Conservation (phyloP, 2,113 vertebrate species). For the Spermophilus dauricus region DNA sequence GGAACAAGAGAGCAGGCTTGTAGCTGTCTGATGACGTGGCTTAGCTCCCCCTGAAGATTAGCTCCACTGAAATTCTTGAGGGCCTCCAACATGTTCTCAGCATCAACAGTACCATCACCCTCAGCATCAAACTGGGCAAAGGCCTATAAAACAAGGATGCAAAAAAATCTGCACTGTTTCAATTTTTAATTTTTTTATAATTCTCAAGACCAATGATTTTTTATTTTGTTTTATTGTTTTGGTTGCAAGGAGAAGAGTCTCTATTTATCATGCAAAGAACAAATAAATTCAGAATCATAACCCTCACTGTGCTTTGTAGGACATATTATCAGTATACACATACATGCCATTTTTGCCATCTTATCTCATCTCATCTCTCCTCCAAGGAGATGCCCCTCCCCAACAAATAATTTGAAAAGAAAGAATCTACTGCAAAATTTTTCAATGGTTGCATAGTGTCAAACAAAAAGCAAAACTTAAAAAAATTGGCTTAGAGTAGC, state of each 20-base stretch:
- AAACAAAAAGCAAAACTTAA: background rate
- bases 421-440: background rate
- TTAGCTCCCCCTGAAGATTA: conserved; percentile 97
- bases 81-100: conserved; percentile 95
- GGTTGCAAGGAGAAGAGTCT: background rate
- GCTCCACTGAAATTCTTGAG: conserved; percentile 97
- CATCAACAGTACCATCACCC: conserved; percentile 96
- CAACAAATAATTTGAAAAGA: conserved; percentile 36
- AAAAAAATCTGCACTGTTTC: background rate
- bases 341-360: background rate
- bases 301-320: background rate
- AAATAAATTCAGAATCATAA: background rate
- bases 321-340: background rate
- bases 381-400: background rate
- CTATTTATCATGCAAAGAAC: background rate
- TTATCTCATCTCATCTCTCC: background rate
- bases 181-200: background rate
- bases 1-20: conserved; percentile 98
- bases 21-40: conserved; percentile 96
- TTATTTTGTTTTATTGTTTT: background rate
- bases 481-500: background rate
- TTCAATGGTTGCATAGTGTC: background rate
- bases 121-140: conserved; percentile 98
- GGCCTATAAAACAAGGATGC: conserved; percentile 87
- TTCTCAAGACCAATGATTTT: background rate